Conservation (phyloP, 2,888 invertebrate species). For the Endomychus coccineus region DNA sequence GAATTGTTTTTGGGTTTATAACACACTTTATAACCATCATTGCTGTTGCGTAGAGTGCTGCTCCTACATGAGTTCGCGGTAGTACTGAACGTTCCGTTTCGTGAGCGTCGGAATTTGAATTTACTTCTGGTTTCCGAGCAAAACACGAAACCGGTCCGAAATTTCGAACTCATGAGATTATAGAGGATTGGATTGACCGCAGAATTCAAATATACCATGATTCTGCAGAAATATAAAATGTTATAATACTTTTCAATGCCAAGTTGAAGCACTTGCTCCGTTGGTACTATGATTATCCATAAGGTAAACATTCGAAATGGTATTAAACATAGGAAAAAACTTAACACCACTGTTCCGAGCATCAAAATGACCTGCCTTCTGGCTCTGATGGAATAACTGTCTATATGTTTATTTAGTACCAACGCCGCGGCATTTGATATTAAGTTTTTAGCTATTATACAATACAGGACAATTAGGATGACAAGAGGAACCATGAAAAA, state of each 20-base stretch:
- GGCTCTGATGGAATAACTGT: slow-evolving; percentile 63
- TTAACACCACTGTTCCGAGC: slow-evolving; percentile 78
- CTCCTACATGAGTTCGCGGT: slow-evolving; percentile 46
- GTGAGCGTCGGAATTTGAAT: slow-evolving; percentile 44
- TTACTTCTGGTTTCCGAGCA: slow-evolving; percentile 52
- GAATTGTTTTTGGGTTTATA: slow-evolving; percentile 36
- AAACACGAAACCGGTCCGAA: slow-evolving; percentile 71
- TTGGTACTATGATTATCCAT: slow-evolving; percentile 73
- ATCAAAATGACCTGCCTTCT: slow-evolving; percentile 78
- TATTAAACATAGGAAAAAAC: slow-evolving; percentile 82
- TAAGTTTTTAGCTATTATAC: slow-evolving; percentile 75
- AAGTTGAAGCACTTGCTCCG: slow-evolving; percentile 58
- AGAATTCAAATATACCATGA: slow-evolving; percentile 83
- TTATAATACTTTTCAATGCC: slow-evolving; percentile 75
- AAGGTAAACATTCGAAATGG: slow-evolving; percentile 78
- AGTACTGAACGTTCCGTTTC: slow-evolving; percentile 52
- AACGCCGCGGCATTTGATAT: slow-evolving; percentile 62
- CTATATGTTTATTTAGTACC: slow-evolving; percentile 63
- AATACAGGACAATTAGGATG: slow-evolving; percentile 72
- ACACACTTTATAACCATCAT: slow-evolving; percentile 36
- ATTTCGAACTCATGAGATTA: slow-evolving; percentile 87
- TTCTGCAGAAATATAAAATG: slow-evolving; percentile 73
- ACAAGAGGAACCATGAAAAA: slow-evolving; percentile 78
- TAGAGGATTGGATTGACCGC: slow-evolving; percentile 89
- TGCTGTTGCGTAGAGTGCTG: slow-evolving; percentile 35